These are phyloP conservation scores for Bos indicus DNA, from an alignment of 2,113 vertebrate species.

Conservation along the genomic window DNA sequence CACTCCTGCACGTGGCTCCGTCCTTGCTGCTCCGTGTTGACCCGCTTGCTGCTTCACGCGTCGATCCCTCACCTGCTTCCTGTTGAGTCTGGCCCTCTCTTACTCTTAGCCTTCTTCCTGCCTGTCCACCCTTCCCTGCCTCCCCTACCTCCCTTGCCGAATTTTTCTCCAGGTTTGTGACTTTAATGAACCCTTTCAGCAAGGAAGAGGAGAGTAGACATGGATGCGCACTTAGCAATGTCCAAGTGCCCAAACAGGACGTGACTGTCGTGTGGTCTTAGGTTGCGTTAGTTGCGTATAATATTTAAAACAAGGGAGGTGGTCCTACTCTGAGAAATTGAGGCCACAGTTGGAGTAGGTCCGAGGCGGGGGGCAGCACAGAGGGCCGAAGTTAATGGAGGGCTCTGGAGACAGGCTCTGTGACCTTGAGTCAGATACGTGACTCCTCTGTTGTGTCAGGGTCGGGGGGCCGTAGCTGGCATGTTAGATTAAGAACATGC, in stretches of 20 bases:
- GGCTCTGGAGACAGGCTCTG: neutral
- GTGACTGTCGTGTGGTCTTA: neutral
- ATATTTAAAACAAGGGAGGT: neutral
- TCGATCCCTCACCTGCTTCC: rapidly evolving
- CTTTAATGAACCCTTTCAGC: neutral
- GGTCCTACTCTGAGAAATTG: neutral
- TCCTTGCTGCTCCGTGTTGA: rapidly evolving
- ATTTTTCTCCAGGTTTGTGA: neutral
- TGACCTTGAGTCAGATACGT: neutral
- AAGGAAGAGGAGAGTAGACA: neutral
- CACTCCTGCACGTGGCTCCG: rapidly evolving
- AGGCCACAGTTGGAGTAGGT: neutral
- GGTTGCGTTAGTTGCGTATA: neutral
- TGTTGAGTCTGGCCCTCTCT: neutral
- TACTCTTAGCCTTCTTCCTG: neutral
- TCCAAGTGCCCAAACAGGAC: neutral
- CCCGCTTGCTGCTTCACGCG: too few species aligned
- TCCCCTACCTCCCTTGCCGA: neutral
- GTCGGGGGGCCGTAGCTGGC: rapidly evolving
- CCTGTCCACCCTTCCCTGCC: neutral
- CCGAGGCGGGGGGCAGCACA: neutral
- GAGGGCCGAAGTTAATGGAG: too few species aligned
- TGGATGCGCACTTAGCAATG: rapidly evolving
- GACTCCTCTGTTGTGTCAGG: neutral
- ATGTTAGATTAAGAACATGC: neutral